A percentile compares a stretch with the other conserved stretches of the same genome.
phyloP scores from a whole-genome alignment of 2,888 invertebrate species.

The Magallana nippona region DNA sequence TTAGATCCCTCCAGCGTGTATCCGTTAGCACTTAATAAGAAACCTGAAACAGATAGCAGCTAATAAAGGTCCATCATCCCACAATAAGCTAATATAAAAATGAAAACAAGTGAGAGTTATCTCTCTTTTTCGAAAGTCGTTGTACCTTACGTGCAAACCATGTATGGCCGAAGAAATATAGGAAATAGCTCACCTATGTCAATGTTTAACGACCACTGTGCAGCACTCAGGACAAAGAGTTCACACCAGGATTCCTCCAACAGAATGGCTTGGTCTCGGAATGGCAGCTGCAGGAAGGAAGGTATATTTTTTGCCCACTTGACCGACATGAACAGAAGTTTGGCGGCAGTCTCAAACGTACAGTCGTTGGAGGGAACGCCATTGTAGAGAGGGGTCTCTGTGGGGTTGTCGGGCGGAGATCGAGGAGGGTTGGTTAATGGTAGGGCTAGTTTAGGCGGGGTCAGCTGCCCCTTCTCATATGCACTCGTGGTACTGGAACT shows the following conservation, averaged over 20 bases:
- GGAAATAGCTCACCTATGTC: constrained; percentile 84
- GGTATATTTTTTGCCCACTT: constrained; percentile 90
- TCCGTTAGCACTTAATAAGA: constrained; percentile 80
- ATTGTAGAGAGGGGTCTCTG: constrained; percentile 18
- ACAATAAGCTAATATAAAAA: too few relatives aligned
- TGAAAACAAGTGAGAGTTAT: too few relatives aligned
- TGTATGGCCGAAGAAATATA: neutral
- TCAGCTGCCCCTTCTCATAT: neutral
- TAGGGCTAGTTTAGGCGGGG: neutral
- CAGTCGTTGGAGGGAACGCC: constrained; percentile 28
- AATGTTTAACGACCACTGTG: constrained; percentile 88
- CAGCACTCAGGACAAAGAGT: constrained; percentile 89
- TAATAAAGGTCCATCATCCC: too few relatives aligned
- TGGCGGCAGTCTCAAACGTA: constrained; percentile 82
- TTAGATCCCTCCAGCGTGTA: constrained; percentile 78
- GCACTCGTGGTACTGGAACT: neutral
- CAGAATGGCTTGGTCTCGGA: constrained; percentile 87
- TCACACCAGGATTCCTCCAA: constrained; percentile 91
- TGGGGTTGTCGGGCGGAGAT: neutral
- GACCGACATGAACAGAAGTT: constrained; percentile 88
- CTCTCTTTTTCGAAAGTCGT: neutral
- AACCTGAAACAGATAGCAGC: constrained; percentile 59
- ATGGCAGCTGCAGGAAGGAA: constrained; percentile 87
- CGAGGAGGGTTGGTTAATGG: neutral
- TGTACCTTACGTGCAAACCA: neutral